These are phyloP conservation scores for Mirounga angustirostris DNA, from an alignment of 2,113 vertebrate species.

Conservation along the genomic window DNA sequence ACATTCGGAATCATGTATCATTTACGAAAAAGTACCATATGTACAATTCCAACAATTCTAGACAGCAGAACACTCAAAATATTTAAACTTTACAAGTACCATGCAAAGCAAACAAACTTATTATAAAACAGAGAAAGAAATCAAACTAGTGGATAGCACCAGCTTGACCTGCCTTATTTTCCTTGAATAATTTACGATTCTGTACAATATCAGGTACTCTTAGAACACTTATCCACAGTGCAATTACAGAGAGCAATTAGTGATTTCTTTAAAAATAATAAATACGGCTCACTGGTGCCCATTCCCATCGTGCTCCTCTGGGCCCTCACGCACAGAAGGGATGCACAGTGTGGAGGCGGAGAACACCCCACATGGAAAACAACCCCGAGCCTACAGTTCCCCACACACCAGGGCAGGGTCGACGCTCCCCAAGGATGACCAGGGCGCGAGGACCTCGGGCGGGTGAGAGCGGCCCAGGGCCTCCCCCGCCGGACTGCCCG, in stretches of 20 bases:
- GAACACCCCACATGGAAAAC: conserved; percentile 74
- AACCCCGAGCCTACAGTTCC: conserved; percentile 73
- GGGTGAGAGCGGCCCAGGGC: conserved; percentile 79
- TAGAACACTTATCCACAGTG: conserved; percentile 87
- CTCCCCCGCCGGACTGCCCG: conserved; percentile 52
- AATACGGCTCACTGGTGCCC: conserved; percentile 88
- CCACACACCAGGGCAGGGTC: conserved; percentile 76
- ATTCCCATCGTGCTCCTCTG: conserved; percentile 73
- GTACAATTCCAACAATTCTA: conserved; percentile 79
- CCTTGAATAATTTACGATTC: conserved; percentile 85
- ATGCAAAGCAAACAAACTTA: conserved; percentile 85
- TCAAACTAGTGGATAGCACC: conserved; percentile 83
- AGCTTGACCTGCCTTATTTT: conserved; percentile 84
- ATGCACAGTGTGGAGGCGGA: conserved; percentile 73
- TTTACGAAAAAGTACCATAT: conserved; percentile 84
- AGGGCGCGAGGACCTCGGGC: conserved; percentile 75
- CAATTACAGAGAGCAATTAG: conserved; percentile 87
- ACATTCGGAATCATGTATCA: conserved; percentile 75
- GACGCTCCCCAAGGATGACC: conserved; percentile 67
- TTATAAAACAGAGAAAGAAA: conserved; percentile 74
- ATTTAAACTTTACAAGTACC: conserved; percentile 83
- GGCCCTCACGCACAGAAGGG: conserved; percentile 79
- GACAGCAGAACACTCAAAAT: conserved; percentile 79
- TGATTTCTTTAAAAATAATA: conserved; percentile 83
- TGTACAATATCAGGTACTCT: conserved; percentile 86